Evolutionary conservation across 2,888 invertebrate species (phyloP), one percentile per base, ranked within the genome.

Genomic region (Stomorhina lunata): DNA sequence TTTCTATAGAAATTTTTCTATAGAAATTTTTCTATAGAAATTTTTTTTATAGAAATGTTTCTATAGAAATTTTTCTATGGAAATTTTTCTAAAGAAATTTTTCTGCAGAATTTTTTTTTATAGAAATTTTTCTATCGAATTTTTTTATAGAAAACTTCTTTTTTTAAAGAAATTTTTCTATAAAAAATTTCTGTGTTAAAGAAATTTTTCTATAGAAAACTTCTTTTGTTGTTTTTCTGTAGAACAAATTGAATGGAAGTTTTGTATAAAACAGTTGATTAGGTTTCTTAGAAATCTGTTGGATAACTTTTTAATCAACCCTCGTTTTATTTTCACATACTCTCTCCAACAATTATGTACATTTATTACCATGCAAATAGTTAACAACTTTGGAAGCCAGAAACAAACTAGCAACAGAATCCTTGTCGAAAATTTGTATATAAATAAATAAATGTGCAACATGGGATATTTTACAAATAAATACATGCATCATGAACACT

Each of bases 371-470:
- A 29, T 68, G 59, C 59, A 43, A 68, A 50, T 68, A 50, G n/a
- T 17, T 55, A 32, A 29, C 32, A 32, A 63, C 17, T 50, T 65
- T 57, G 37, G 71, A 55, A 79, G 72, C 65, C 72, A 79, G 32
- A 45, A 79, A 72, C 57, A 66, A 72, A 79, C 72, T 66, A 57
- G 32, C 65, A 79, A 79, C 72, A 72, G n/a, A 37, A 12, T 79
- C 48, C 57, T 59, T 79, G 65, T 71, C 66, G 59, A 72, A 59
- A 63, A 22, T 59, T n/a, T 15, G 7, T 22, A n/a, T 34, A 53
- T 15, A 48, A 48, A 55, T 48, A 72, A 79, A 72, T 79, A 79
- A 69, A 65, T 57, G 71, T 57, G 71, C 71, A 79, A 79, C 78
- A 79, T 55, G 71, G 65, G 45, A 78, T 55, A 69, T 25, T 63